Evolutionary conservation across 2,888 invertebrate genomes (phyloP), one percentile per base, ranked within the genome.

Genomic region (Plebejus anna): DNA sequence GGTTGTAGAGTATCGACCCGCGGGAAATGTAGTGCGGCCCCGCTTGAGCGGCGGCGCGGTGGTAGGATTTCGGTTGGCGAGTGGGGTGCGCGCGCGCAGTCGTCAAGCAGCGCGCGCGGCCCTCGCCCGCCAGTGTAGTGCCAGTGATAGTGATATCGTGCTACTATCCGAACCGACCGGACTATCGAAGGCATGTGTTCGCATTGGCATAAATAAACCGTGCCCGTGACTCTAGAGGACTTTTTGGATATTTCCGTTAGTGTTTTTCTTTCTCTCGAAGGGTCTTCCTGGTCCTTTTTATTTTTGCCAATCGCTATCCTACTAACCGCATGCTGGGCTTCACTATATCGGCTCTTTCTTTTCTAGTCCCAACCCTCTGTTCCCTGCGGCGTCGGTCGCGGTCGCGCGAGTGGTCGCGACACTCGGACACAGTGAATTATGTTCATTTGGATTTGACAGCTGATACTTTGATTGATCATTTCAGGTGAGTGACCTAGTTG

Each of bases 31-130:
- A 61, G 61, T 66, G 22, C 66, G 89, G 86, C 90, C 91, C 85
- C 87, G 82, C 82, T 88, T 82, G 82, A 79, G 82, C 82, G 82
- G 88, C 85, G 78, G 81, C 79, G 86, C 87, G 90, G 92, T 92
- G 92, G 92, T 89, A 91, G 90, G 90, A 90, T 89, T 90, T 91
- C 88, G 92, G 92, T 92, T 90, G 90, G 91, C 90, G 88, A 92
- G 93, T 92, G 92, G 93, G 93, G 92, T 93, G 93, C 92, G 92
- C 90, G 81, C 84, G 91, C 91, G 92, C 91, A 92, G 92, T 92
- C 90, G 85, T 87, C 86, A 84, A 82, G 82, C 82, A 86, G 83
- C 85, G 83, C 89, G 91, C 90, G 92, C 89, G 89, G 88, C 87
- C 85, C 84, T 88, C 89, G 91, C 89, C 87, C 90, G 92, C 88